These are phyloP conservation scores for Magallana ariakensis DNA, from an alignment of 1,140 invertebrate genomes.

Conservation along the genomic window DNA sequence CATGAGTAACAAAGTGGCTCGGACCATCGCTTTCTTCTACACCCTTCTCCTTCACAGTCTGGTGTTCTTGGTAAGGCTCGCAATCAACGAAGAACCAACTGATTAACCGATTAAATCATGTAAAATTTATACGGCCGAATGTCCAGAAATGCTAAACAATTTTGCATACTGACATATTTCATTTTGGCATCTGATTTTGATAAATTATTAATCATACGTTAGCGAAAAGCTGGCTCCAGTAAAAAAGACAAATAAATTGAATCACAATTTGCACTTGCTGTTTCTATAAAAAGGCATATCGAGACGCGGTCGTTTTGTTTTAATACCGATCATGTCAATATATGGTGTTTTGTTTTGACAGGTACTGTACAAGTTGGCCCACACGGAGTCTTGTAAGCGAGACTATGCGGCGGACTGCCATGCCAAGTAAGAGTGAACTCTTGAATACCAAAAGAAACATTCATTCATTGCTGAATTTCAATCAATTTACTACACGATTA, in stretches of 20 bases:
- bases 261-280: constrained; percentile 24
- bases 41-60: constrained; percentile 81
- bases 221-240: background rate
- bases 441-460: background rate
- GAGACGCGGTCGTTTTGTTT: background rate
- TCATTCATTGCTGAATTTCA: background rate
- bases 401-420: constrained; percentile 79
- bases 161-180: background rate
- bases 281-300: constrained; percentile 7
- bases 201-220: constrained; percentile 9
- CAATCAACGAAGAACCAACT: background rate
- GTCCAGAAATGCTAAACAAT: constrained; percentile 18
- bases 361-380: constrained; percentile 80
- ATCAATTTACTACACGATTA: background rate
- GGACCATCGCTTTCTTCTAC: constrained; percentile 81
- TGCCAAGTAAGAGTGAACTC: constrained; percentile 53
- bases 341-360: constrained; percentile 66
- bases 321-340: constrained; percentile 27
- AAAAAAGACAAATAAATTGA: background rate
- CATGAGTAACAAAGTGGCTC: constrained; percentile 78
- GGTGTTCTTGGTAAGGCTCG: constrained; percentile 79
- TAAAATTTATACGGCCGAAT: constrained; percentile 12
- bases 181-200: constrained; percentile 27
- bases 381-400: constrained; percentile 79
- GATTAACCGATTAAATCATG: constrained; percentile 26